Base-by-base conservation (phyloP, 2,888 invertebrate genomes). In the Cataglyphis livida region DNA sequence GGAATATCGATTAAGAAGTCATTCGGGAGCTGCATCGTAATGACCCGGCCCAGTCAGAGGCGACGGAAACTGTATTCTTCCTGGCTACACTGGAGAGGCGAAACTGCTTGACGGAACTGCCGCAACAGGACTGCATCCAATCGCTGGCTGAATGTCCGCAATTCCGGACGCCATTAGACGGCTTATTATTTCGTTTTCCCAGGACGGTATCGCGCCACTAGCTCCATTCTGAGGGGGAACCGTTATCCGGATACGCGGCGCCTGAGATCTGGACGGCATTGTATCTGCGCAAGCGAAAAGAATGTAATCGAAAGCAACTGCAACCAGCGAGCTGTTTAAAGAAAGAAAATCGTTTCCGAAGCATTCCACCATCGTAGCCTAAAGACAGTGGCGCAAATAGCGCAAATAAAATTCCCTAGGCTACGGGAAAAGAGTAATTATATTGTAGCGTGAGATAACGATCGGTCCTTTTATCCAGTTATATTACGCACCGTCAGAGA, bases 141-240 rank as follows among this genome's bases (percentile, higher is more conserved):
- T 93, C 91, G 92, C 86, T 64, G 88, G 83, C 82, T 85, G 91
- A 93, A 93, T 93, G 93, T 92, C 88, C 82, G 90, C 92, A 87
- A 93, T 93, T 92, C 91, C 91, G 89, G 90, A 79, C 90, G 85
- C 90, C 90, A 91, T 92, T 92, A 90, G 87, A 83, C 88, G 88
- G 92, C 91, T 93, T 93, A 93, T 93, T 93, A 93, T 93, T 93
- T 93, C 91, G 91, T 91, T 92, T 92, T 91, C 87, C 86, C 82
- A 84, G 79, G 81, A 81, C 87, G 90, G 90, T 91, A 91, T 89
- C 91, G 87, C 84, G 86, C 76, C 85, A 82, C 87, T 87, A 73
- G 87, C 87, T 82, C 89, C 70, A 87, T 83, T 85, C 87, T 74
- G 81, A 7, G 51, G 85, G 83, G 74, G 88, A 66, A 76, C 87